Base-by-base conservation (phyloP, 1,140 invertebrate species). In the Palaemon carinicauda region DNA sequence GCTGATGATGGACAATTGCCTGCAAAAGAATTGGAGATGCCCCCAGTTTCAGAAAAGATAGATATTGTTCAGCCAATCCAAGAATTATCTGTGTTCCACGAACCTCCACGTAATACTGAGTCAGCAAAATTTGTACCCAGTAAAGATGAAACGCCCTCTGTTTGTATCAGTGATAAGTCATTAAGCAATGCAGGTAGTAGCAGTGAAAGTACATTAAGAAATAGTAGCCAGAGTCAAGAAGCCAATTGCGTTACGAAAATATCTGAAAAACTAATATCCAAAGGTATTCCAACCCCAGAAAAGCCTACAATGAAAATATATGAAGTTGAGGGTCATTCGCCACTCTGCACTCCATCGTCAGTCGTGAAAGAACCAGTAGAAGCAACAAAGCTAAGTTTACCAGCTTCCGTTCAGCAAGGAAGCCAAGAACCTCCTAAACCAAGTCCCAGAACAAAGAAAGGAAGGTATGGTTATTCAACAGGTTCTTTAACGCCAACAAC, bases 381-480 rank as follows among this genome's bases (percentile, higher is more conserved):
- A 41, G 52, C 77, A 41, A 53, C 84, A 19, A 73, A 86, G 7
- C 27, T 54, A 3, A 69, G 54, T 14, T 27, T 74, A n/a, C 31
- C 27, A 24, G 21, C 10, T 12, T 3, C 14, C 41, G 10, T 24
- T 33, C 15, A 41, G 17, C 10, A 31, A 17, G 60, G 53, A 50
- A 74, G 12, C 17, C 56, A 80, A 21, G 77, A 73, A 27, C 74
- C 84, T 29, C 84, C 84, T 12, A 86, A 80, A 31, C 84, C 84
- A 15, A 86, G 84, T 31, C 84, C 84, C 17, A 86, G 84, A 31
- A 86, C 50, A 27, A 86, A 80, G 51, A 86, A 86, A 51, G 84
- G 84, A 9, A 69, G 78, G n/a, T 86, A 86, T 29, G 84, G 84
- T 12, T 80, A 80, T 51, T 80, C 77, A 3, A 80, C 84, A 15